These are phyloP conservation scores for Melanotaenia pygmaea DNA, from an alignment of 2,797 vertebrate genomes.

Conservation along the genomic window DNA sequence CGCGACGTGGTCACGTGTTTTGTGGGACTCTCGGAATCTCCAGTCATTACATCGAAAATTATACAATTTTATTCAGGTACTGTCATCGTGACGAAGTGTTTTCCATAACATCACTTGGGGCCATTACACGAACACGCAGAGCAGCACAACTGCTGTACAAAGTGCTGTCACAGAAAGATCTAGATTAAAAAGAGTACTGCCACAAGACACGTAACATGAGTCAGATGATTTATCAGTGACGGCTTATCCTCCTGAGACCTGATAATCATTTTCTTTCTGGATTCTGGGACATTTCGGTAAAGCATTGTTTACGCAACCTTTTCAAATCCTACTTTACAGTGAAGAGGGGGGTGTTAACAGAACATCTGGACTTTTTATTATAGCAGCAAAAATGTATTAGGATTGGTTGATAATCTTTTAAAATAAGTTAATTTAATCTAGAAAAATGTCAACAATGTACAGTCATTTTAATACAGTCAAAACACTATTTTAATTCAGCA, in stretches of 20 bases:
- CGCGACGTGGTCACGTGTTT: constrained; percentile 48
- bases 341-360: too few species aligned
- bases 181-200: constrained; percentile 7
- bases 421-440: too few species aligned
- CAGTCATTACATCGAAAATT: constrained; percentile 4
- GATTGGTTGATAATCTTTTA: too few species aligned
- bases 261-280: neutral
- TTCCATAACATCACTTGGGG: neutral
- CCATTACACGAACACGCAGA: neutral
- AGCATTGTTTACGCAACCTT: neutral
- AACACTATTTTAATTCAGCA: too few species aligned
- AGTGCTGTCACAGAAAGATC: constrained; percentile 1
- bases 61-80: neutral
- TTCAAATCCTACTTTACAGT: neutral
- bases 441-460: too few species aligned
- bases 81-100: constrained; percentile 11
- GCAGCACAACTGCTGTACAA: neutral
- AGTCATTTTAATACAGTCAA: too few species aligned
- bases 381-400: too few species aligned
- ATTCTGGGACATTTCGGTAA: neutral
- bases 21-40: constrained; percentile 59
- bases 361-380: too few species aligned
- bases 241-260: neutral
- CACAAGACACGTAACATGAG: neutral
- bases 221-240: constrained; percentile 20